A percentile compares a stretch with the other conserved stretches of the same genome.
phyloP scores from a whole-genome alignment of 2,888 invertebrate species.

The Drosophila subsilvestris region DNA sequence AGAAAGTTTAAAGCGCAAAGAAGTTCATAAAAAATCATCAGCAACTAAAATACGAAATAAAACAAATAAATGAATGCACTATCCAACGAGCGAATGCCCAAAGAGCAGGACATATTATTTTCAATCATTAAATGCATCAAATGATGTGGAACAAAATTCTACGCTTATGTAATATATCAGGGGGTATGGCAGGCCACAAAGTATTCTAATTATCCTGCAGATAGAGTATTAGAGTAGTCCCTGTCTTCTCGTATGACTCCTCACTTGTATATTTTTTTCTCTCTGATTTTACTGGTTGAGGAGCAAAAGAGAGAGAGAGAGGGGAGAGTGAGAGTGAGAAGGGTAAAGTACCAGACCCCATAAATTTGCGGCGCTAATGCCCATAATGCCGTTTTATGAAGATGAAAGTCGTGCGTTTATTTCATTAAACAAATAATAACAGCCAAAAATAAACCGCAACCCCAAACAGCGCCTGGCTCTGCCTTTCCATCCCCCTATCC shows the following conservation, averaged over 20 bases:
- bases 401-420: constrained; percentile 81
- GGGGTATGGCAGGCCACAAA: background rate
- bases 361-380: constrained; percentile 76
- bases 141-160: too few species aligned
- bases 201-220: constrained; percentile 6
- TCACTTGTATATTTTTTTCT: background rate
- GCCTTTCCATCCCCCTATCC: background rate
- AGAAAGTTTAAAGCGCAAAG: constrained; percentile 49
- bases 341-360: constrained; percentile 38
- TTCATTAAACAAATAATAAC: constrained; percentile 80
- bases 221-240: background rate
- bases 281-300: too few species aligned
- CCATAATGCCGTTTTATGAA: constrained; percentile 78
- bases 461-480: constrained; percentile 27
- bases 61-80: constrained; percentile 23
- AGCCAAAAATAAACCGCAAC: constrained; percentile 74
- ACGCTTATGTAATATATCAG: too few species aligned
- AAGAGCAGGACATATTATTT: background rate
- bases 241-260: constrained; percentile 3
- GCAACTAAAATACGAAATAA: constrained; percentile 35
- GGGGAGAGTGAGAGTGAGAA: constrained; percentile 32
- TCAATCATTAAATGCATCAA: too few species aligned
- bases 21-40: constrained; percentile 55
- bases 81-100: background rate
- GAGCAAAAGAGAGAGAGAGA: background rate